These are phyloP conservation scores for Aulostomus chinensis DNA, from an alignment of 2,797 vertebrate species.

Conservation along the genomic window DNA sequence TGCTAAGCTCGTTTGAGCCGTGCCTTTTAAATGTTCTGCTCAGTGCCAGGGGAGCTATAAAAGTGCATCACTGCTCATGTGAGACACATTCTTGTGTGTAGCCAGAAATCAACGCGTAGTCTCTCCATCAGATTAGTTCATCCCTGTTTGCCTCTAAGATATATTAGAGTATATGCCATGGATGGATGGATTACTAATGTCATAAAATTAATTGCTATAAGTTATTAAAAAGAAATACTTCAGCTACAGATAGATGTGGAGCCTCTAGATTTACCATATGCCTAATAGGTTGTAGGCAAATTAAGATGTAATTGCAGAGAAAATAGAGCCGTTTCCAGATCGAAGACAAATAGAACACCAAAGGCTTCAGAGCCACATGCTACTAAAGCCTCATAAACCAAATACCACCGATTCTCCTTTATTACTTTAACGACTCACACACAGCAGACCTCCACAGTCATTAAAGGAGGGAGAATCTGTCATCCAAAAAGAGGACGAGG, in stretches of 20 bases:
- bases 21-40: constrained; percentile 71
- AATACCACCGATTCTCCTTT: constrained; percentile 1
- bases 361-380: background rate
- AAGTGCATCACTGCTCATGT: constrained; percentile 66
- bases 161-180: constrained; percentile 22
- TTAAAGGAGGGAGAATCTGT: constrained; percentile 9
- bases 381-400: background rate
- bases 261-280: too few relatives aligned
- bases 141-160: constrained; percentile 44
- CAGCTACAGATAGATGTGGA: too few relatives aligned
- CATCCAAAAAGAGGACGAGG: background rate
- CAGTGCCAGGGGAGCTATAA: constrained; percentile 62
- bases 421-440: constrained; percentile 4
- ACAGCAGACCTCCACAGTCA: background rate
- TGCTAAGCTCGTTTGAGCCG: constrained; percentile 70
- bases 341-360: background rate
- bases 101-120: constrained; percentile 64
- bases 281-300: too few relatives aligned
- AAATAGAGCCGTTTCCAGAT: background rate
- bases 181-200: background rate
- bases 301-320: too few relatives aligned
- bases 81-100: constrained; percentile 55
- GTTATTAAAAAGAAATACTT: too few relatives aligned
- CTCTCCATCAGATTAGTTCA: constrained; percentile 60
- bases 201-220: too few relatives aligned